Evolutionary conservation across 2,797 vertebrate species (phyloP).

Genomic region (Melanotaenia trifasciata): DNA sequence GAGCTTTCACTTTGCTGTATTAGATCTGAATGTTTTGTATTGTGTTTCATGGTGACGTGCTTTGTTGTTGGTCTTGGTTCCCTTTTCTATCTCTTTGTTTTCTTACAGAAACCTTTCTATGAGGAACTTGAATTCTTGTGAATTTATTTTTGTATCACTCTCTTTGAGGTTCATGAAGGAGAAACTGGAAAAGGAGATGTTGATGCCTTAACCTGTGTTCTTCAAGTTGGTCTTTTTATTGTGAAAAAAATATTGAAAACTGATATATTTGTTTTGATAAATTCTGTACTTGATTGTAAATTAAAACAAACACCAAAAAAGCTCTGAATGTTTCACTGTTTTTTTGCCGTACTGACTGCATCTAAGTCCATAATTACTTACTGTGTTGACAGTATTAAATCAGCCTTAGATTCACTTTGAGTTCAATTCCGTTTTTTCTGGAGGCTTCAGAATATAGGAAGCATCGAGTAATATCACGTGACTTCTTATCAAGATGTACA

Average conservation of each 20-base stretch:
- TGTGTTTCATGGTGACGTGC: conserved; percentile 56
- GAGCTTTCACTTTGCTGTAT: conserved; percentile 41
- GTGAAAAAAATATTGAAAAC: conserved; percentile 46
- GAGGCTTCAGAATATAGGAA: too few relatives aligned
- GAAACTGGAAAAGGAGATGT: conserved; percentile 60
- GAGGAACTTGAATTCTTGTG: conserved; percentile 69
- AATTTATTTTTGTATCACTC: conserved; percentile 73
- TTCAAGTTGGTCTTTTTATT: conserved; percentile 54
- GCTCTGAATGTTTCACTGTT: conserved; percentile 5
- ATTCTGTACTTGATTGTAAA: conserved; percentile 55
- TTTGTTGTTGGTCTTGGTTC: conserved; percentile 35
- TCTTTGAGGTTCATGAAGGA: conserved; percentile 56
- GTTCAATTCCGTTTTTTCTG: too few relatives aligned
- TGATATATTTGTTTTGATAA: conserved; percentile 69
- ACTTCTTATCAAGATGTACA: too few relatives aligned
- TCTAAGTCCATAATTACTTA: too few relatives aligned
- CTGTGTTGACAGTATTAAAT: too few relatives aligned
- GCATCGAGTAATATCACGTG: too few relatives aligned
- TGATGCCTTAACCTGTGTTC: conserved; percentile 70
- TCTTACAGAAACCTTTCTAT: conserved; percentile 61
- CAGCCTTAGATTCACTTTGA: too few relatives aligned
- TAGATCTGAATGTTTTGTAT: conserved; percentile 58
- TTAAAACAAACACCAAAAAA: conserved; percentile 12
- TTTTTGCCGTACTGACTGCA: too few relatives aligned
- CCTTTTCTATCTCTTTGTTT: conserved; percentile 60